Evolutionary conservation across 2,797 vertebrate genomes (phyloP).

Genomic region (Pseudochirops cupreus): DNA sequence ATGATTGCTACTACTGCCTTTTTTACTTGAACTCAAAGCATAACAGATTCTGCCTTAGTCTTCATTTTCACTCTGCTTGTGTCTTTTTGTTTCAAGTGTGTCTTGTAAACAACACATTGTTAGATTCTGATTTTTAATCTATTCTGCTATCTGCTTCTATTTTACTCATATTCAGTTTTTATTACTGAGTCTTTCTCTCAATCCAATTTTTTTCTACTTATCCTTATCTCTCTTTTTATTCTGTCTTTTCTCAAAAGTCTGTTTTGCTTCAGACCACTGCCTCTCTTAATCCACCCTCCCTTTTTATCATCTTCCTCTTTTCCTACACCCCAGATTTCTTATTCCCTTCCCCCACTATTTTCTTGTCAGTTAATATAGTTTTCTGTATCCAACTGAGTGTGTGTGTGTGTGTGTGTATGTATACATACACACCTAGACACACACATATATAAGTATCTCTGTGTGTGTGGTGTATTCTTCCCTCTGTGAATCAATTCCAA

Average conservation of each 20-base stretch:
- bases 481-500: too few species aligned
- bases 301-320: neutral
- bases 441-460: too few species aligned
- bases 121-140: neutral
- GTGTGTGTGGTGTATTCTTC: too few species aligned
- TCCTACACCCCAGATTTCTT: neutral
- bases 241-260: neutral
- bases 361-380: neutral
- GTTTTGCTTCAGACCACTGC: neutral
- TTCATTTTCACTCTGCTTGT: neutral
- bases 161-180: neutral
- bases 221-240: neutral
- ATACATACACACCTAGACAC: too few species aligned
- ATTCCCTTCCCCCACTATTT: neutral
- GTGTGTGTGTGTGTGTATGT: too few species aligned
- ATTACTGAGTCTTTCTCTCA: neutral
- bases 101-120: neutral
- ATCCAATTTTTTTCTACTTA: neutral
- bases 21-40: neutral
- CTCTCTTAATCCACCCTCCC: neutral
- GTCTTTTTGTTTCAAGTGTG: neutral
- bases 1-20: neutral
- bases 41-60: neutral
- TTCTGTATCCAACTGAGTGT: neutral
- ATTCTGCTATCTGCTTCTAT: neutral